Percentiles rank a stretch among this genome's conserved stretches.
Conservation (phyloP, 2,113 vertebrate species). For the Syngnathoides biaculeatus region DNA sequence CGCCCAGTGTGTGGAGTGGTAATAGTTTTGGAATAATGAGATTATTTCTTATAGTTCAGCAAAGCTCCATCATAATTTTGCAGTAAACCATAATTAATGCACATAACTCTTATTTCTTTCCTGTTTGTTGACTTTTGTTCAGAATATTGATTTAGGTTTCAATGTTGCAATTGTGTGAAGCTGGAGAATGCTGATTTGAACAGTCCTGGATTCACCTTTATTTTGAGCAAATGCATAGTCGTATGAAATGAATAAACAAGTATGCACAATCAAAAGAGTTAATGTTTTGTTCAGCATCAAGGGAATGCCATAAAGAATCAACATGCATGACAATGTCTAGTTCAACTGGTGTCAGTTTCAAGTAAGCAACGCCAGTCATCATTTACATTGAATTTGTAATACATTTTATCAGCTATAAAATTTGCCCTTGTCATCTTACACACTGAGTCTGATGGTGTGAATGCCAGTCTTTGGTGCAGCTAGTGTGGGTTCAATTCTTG, state of each 20-base stretch:
- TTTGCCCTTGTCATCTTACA: too few species aligned
- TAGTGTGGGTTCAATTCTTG: too few species aligned
- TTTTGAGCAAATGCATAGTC: slow-evolving; percentile 45
- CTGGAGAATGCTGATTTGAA: slow-evolving; percentile 26
- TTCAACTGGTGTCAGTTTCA: neutral
- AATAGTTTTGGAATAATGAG: slow-evolving; percentile 46
- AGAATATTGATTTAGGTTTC: slow-evolving; percentile 27
- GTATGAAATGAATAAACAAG: slow-evolving; percentile 65
- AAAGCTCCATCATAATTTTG: slow-evolving; percentile 17
- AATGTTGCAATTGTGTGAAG: slow-evolving; percentile 46
- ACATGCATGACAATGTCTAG: neutral
- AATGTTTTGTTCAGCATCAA: slow-evolving; percentile 5
- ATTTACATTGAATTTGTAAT: too few species aligned
- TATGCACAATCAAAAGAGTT: slow-evolving; percentile 54
- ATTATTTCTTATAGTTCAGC: slow-evolving; percentile 12
- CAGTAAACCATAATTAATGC: slow-evolving; percentile 16
- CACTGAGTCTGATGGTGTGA: too few species aligned
- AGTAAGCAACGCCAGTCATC: neutral
- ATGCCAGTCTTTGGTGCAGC: too few species aligned
- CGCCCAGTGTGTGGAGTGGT: slow-evolving; percentile 22
- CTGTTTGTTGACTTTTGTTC: slow-evolving; percentile 21
- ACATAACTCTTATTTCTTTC: slow-evolving; percentile 29
- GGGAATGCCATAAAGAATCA: neutral
- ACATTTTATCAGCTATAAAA: too few species aligned
- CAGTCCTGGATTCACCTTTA: slow-evolving; percentile 41